Conservation (phyloP, 1,140 invertebrate genomes). For the Temnothorax nylanderi region DNA sequence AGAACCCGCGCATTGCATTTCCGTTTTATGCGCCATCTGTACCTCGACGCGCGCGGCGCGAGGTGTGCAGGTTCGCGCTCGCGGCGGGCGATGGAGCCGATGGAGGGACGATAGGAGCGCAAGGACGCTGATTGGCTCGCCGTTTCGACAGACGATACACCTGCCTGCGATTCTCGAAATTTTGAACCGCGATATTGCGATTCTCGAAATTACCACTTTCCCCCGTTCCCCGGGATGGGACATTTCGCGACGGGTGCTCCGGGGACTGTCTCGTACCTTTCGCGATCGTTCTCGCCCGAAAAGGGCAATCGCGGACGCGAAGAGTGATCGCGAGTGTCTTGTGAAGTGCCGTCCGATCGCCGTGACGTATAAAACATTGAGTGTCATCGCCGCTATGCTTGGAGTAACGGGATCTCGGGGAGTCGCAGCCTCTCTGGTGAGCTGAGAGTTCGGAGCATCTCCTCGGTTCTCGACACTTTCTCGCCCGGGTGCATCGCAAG, state of each 20-base stretch:
- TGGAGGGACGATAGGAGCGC: not conserved
- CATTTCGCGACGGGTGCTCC: not conserved
- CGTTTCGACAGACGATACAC: not conserved
- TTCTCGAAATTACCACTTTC: not conserved
- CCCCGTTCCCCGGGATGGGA: not conserved
- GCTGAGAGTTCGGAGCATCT: not conserved
- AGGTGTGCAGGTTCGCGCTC: not conserved
- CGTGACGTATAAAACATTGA: not conserved
- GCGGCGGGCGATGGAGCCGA: not conserved
- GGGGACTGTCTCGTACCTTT: too few relatives aligned
- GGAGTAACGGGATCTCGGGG: not conserved
- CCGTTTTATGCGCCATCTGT: not conserved
- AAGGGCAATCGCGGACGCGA: not conserved
- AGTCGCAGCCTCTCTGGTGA: not conserved
- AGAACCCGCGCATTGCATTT: not conserved
- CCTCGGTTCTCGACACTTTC: not conserved
- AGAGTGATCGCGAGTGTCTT: not conserved
- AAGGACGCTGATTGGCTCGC: not conserved
- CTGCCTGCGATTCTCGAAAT: slow-evolving; percentile 4
- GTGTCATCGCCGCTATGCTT: not conserved
- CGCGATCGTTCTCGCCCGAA: not conserved
- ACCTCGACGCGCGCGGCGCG: not conserved
- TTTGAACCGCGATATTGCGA: slow-evolving; percentile 18
- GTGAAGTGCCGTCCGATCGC: not conserved
- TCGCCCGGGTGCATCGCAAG: not conserved